These are phyloP conservation scores for Melanerpes aurifrons DNA, from an alignment of 2,113 vertebrate genomes.

Conservation along the genomic window DNA sequence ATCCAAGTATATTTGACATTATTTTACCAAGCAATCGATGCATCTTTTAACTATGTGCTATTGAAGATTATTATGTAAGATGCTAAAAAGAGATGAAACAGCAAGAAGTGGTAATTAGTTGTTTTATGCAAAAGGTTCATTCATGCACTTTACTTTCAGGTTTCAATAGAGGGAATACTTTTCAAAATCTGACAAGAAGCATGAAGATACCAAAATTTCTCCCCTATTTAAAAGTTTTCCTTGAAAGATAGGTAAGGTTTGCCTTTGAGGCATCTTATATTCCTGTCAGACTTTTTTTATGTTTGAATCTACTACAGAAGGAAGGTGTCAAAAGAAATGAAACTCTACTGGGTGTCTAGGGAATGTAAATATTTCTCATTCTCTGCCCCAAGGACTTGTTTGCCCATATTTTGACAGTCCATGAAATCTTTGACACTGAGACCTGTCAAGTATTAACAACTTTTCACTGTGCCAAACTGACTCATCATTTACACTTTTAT, in stretches of 20 bases:
- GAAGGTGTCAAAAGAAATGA: conserved; percentile 91
- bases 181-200: background rate
- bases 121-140: conserved; percentile 3
- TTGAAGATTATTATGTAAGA: background rate
- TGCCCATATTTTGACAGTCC: conserved; percentile 88
- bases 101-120: background rate
- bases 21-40: background rate
- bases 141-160: background rate
- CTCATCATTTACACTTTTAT: conserved; percentile 74
- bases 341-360: conserved; percentile 78
- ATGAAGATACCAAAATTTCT: conserved; percentile 23
- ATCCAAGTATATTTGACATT: background rate
- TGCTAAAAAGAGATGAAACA: background rate
- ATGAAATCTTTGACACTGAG: conserved; percentile 88
- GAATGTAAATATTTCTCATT: conserved; percentile 90
- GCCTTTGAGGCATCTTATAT: conserved; percentile 83
- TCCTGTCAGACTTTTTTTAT: conserved; percentile 84
- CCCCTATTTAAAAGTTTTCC: conserved; percentile 24
- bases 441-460: conserved; percentile 87
- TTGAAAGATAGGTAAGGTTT: conserved; percentile 77
- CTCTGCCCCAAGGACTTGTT: conserved; percentile 85
- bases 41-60: background rate
- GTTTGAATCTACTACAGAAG: conserved; percentile 82
- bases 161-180: background rate
- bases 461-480: conserved; percentile 74